A percentile compares a stretch with the other conserved stretches of the same genome.
These are phyloP conservation scores for Oenanthe melanoleuca DNA, from an alignment of 2,113 vertebrate genomes.

Conservation along the genomic window DNA sequence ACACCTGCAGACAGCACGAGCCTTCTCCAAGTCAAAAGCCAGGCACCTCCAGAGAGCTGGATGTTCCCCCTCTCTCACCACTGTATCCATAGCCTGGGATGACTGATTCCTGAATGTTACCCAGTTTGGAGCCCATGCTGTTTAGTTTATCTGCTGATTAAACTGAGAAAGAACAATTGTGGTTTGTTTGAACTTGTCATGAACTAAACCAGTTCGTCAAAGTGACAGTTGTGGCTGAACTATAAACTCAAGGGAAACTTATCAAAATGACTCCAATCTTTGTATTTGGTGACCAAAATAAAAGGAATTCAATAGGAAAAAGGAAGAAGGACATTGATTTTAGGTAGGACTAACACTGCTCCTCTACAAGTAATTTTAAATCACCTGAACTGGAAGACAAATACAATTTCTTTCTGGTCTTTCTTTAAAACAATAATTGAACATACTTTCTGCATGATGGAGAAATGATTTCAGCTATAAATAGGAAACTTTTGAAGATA, in stretches of 20 bases:
- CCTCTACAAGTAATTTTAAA: not conserved
- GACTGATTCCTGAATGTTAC: not conserved
- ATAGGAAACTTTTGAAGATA: slow-evolving; percentile 40
- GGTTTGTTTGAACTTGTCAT: slow-evolving; percentile 42
- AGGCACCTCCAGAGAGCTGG: not conserved
- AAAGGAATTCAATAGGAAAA: not conserved
- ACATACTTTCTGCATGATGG: not conserved
- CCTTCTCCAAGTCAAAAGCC: not conserved
- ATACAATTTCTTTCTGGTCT: not conserved
- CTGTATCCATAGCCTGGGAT: not conserved
- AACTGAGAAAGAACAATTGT: not conserved
- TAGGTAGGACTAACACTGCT: not conserved
- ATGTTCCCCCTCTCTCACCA: not conserved
- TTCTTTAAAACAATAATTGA: not conserved
- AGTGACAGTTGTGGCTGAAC: not conserved
- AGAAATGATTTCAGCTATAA: slow-evolving; percentile 8
- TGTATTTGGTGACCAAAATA: not conserved
- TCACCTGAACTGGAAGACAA: not conserved
- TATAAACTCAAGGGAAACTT: slow-evolving; percentile 9
- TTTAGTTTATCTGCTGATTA: not conserved
- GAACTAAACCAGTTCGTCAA: slow-evolving; percentile 26
- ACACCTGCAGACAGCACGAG: accelerated
- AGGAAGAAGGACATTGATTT: not conserved
- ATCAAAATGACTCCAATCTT: not conserved
- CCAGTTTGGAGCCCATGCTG: not conserved